Evolutionary conservation across 2,113 vertebrate species (phyloP), one percentile per base, ranked within the genome.

Genomic region (Hemibagrus wyckioides): DNA sequence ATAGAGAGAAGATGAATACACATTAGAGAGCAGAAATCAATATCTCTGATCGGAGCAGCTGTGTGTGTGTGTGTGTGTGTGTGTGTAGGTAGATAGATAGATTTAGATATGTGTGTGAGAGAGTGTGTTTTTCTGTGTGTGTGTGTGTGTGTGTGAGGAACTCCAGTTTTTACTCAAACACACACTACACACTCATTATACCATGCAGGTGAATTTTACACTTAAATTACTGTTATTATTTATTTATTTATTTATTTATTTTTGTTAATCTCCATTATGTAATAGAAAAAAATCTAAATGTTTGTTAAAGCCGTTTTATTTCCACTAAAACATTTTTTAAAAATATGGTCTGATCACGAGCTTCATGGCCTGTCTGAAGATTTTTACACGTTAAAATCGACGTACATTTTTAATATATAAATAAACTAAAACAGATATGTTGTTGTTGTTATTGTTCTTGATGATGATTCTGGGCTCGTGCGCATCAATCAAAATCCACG

Each of bases 61-160:
- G 19, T 25, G 8, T 41, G 39, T 41, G 69, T 73, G 33, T 41
- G 67, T 69, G 33, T 69, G 65, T 69, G 65, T 69, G 65, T 69
- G 65, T 69, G 65, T 48, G 73, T 75, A 39, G 44, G 71, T 75
- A 39, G 41, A 39, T 44, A 39, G 36, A 33, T 71, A 33, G 36
- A 33, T 71, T 33, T 71, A 33, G 39, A 33, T 71, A 17, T 71
- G 67, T 71, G 67, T 67, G 65, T 67, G 71, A 44, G 71, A 44
- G 71, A 44, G 71, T 44, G 71, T 71, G 67, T 71, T 33, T 71
- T 33, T 71, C 33, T 71, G 67, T 71, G 67, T 71, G 36, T 71
- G 67, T 71, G 67, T 67, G 65, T 67, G 65, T 36, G 65, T 71
- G 41, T 48, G 23, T 73, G 23, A 44, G 23, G 33, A 71, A 19